Base-by-base conservation (phyloP, 2,888 invertebrate species). In the Metopia argyrocephala region DNA sequence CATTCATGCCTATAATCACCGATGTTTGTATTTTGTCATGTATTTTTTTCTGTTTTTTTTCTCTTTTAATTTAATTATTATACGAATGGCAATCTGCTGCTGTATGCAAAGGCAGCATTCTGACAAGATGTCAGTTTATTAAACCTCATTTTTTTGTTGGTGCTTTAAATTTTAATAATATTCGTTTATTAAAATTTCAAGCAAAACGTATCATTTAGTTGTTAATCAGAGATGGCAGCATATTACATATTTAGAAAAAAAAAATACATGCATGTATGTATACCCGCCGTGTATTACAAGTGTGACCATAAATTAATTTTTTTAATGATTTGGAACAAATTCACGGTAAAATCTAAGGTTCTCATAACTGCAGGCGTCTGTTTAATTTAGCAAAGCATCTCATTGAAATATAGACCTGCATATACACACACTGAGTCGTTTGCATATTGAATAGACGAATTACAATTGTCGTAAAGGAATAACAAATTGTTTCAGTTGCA, bases 301-400 rank as follows among this genome's bases (percentile, higher is more conserved):
- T 81, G 73, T 73, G 73, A 76, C 74, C 69, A 81, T 74, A 81
- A 59, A 76, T 81, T 81, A 76, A 76, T 73, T 50, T 25, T 38
- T 52, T 65, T 54, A 81, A 76, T 81, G 76, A 76, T 48, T 65
- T 76, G 69, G 80, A 76, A 81, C 56, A 31, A 31, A 48, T 15
- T 70, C 50, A 52, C 28, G 38, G 27, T 56, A 27, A 6, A 48
- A 18, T 6, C 18, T 15, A 38, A 12, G 15, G 15, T 66, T 4
- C 21, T 21, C 50, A 38, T 21, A 3, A 15, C 28, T 46, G 23
- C 62, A 48, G 64, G 56, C 76, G 61, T 75, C 38, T 57, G 28
- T 76, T 31, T 76, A 57, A 76, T 76, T 52, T 70, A 57, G 65
- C 52, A 78, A 65, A 71, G 50, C 28, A 70, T 45, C 70, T 78